A percentile compares a stretch with the other conserved stretches of the same genome.
phyloP scores from a whole-genome alignment of 1,140 invertebrate genomes.

The Nephotettix cincticeps region DNA sequence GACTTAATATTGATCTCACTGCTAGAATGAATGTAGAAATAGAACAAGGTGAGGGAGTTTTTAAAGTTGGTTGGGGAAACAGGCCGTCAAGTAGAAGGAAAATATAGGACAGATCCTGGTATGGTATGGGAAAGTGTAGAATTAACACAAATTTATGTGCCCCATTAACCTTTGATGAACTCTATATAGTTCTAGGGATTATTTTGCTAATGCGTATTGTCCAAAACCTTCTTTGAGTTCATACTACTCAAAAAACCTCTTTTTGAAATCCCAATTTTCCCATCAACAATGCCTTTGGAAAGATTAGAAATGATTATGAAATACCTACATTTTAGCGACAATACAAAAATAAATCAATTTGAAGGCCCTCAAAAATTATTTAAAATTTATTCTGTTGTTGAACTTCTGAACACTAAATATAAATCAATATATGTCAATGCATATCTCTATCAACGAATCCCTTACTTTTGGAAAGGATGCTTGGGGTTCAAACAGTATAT shows the following conservation, averaged over 20 bases:
- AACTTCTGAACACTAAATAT: conserved; percentile 5
- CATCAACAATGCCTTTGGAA: neutral
- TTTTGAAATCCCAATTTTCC: neutral
- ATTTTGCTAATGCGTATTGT: too few relatives aligned
- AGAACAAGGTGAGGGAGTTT: too few relatives aligned
- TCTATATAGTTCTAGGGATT: too few relatives aligned
- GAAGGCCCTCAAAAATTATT: conserved; percentile 1
- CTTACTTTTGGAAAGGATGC: conserved; percentile 27
- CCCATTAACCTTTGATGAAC: too few relatives aligned
- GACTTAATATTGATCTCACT: too few relatives aligned
- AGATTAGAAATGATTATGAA: neutral
- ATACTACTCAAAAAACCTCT: conserved; percentile 1
- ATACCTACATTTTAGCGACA: conserved; percentile 14
- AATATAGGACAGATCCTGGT: too few relatives aligned
- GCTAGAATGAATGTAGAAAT: too few relatives aligned
- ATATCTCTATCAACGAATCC: conserved; percentile 26
- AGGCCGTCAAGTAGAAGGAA: too few relatives aligned
- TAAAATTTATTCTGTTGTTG: neutral
- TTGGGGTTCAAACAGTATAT: conserved; percentile 26
- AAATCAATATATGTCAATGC: neutral
- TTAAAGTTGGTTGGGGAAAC: too few relatives aligned
- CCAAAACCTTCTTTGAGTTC: conserved; percentile 7
- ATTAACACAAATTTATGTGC: neutral
- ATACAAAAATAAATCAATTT: neutral
- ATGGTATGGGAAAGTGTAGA: too few relatives aligned